Conservation (phyloP, 2,888 invertebrate genomes). For the Drosophila atripex region DNA sequence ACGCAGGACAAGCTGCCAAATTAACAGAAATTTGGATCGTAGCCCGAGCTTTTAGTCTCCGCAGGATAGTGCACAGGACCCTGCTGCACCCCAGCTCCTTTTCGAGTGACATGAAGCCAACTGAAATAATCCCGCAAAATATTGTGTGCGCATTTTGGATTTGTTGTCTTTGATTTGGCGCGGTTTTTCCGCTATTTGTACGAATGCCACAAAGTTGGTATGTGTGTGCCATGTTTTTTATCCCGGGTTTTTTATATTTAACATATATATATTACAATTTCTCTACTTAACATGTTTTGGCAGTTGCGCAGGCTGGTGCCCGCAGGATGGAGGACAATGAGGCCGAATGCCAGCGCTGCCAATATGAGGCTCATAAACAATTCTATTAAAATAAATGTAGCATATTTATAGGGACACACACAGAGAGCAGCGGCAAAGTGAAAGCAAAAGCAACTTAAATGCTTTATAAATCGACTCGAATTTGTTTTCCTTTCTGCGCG, state of each 20-base stretch:
- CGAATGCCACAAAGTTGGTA: slow-evolving; percentile 12
- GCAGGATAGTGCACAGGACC: slow-evolving; percentile 39
- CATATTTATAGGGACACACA: slow-evolving; percentile 63
- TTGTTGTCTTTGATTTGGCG: slow-evolving; percentile 78
- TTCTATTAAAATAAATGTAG: slow-evolving; percentile 78
- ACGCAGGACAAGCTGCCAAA: slow-evolving; percentile 67
- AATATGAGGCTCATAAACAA: slow-evolving; percentile 67
- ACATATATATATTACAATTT: slow-evolving; percentile 41
- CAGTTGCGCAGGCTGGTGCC: slow-evolving; percentile 58
- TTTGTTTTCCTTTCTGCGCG: slow-evolving; percentile 54
- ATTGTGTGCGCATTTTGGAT: slow-evolving; percentile 57
- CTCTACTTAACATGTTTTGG: slow-evolving; percentile 69
- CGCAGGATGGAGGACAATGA: slow-evolving; percentile 48
- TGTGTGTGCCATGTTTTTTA: slow-evolving; percentile 19
- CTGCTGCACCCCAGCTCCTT: slow-evolving; percentile 8
- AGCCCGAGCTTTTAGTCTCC: slow-evolving; percentile 39
- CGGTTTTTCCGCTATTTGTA: slow-evolving; percentile 44
- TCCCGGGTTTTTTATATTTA: slow-evolving; percentile 6
- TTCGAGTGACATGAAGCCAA: slow-evolving; percentile 63
- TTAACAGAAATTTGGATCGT: slow-evolving; percentile 71
- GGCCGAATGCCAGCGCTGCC: slow-evolving; percentile 51
- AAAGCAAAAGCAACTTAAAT: slow-evolving; percentile 58
- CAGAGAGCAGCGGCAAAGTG: slow-evolving; percentile 31
- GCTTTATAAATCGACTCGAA: slow-evolving; percentile 68
- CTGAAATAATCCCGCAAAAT: slow-evolving; percentile 76